Base-by-base conservation (phyloP, 2,888 invertebrate genomes). In the Trimorus sp. region DNA sequence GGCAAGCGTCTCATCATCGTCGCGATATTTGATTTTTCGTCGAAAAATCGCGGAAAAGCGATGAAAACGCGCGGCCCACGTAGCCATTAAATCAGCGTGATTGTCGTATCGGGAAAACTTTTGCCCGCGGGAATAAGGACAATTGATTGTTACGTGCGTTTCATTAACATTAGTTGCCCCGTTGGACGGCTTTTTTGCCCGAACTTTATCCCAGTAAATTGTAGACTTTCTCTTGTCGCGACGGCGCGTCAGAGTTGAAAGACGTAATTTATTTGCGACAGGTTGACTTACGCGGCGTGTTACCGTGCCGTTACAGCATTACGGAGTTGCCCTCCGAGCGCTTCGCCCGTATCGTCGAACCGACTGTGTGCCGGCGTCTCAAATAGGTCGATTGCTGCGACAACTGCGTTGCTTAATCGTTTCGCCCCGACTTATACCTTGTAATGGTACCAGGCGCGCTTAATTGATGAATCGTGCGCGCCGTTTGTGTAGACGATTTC, bases 311-410 rank as follows among this genome's bases (percentile, higher is more conserved):
- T 9, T 56, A 14, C 38, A 65, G 11, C n/a, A 51, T 74, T 85
- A 58, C 82, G 85, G 38, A 26, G 53, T 15, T 88, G 87, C 65
- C 83, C 82, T 65, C 60, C 66, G 36, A 58, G 69, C 15, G 38
- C 62, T 26, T 48, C 7, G 16, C 62, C 70, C 42, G 58, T 56
- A 54, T 53, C 65, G 38, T 75, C 51, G 12, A 48, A 16, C 40
- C 77, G 84, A 77, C 14, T 66, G 54, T 26, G 26, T 80, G 82
- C 49, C 87, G 85, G 75, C 79, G 82, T 76, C 70, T 85, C 12
- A 85, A 86, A 62, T 86, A 85, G 79, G 63, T 87, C 62, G 86
- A 89, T 82, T 85, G 84, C 66, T 85, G 84, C 40, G 87, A 87
- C 49, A 88, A 82, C 74, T 83, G 84, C 1, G 81, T 87, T 70